Evolutionary conservation across 2,888 invertebrate species (phyloP).

Genomic region (Graphium colonna): DNA sequence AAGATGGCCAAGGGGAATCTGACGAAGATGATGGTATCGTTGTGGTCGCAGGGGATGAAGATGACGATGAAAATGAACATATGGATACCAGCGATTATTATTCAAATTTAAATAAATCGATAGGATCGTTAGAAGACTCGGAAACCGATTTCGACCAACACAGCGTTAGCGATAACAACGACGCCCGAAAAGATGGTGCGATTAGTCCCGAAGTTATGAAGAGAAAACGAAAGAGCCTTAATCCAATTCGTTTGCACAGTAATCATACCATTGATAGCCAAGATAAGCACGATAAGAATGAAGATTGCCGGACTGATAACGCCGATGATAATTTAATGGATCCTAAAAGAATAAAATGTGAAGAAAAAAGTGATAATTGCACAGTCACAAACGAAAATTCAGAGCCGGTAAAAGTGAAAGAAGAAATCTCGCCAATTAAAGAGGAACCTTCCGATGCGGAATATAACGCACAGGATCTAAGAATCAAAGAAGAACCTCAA

Average conservation of each 20-base stretch:
- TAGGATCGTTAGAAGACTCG: constrained; percentile 63
- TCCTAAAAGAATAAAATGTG: constrained; percentile 62
- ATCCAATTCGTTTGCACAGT: constrained; percentile 89
- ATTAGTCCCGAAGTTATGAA: constrained; percentile 82
- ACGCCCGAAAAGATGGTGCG: constrained; percentile 71
- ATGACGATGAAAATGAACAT: constrained; percentile 83
- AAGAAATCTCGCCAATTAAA: constrained; percentile 45
- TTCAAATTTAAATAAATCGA: constrained; percentile 61
- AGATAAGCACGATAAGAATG: constrained; percentile 38
- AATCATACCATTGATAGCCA: constrained; percentile 42
- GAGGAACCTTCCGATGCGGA: constrained; percentile 51
- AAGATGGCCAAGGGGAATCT: constrained; percentile 82
- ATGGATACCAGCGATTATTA: constrained; percentile 70
- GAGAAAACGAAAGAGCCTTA: constrained; percentile 92
- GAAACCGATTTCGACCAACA: constrained; percentile 70
- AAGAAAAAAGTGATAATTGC: constrained; percentile 37
- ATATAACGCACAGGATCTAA: constrained; percentile 52
- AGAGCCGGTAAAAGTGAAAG: constrained; percentile 52
- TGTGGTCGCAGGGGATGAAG: constrained; percentile 89
- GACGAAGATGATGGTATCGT: constrained; percentile 89
- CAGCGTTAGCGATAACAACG: constrained; percentile 65
- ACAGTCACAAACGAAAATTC: constrained; percentile 30
- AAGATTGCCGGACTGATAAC: constrained; percentile 37
- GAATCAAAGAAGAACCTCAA: constrained; percentile 59
- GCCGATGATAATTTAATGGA: constrained; percentile 52